Evolutionary conservation across 2,113 vertebrate genomes (phyloP).

Genomic region (Neomonachus schauinslandi): DNA sequence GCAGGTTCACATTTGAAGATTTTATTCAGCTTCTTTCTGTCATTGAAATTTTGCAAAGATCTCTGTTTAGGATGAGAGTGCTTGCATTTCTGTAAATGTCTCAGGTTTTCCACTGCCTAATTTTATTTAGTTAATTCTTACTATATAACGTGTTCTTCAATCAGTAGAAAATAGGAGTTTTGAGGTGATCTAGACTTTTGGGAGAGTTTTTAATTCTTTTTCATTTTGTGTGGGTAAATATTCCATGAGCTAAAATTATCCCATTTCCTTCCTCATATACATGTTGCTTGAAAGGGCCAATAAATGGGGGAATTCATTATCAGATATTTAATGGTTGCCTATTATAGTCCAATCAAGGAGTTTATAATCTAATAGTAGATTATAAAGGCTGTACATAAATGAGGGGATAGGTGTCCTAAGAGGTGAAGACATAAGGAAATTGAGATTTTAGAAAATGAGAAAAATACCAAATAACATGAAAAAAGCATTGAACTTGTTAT

Average conservation of each 20-base stretch:
- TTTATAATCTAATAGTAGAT: not conserved
- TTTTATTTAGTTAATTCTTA: slow-evolving; percentile 9
- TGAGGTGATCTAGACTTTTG: not conserved
- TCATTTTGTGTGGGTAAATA: not conserved
- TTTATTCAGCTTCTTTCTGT: slow-evolving; percentile 26
- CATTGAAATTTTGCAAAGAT: slow-evolving; percentile 8
- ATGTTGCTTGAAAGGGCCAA: not conserved
- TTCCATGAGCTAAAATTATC: not conserved
- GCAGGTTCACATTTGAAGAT: slow-evolving; percentile 3
- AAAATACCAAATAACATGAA: not conserved
- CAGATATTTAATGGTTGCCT: not conserved
- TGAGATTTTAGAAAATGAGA: slow-evolving; percentile 12
- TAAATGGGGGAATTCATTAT: not conserved
- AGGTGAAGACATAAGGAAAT: not conserved
- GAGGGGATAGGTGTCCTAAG: not conserved
- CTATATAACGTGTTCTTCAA: not conserved
- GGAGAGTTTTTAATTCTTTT: not conserved
- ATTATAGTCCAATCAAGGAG: not conserved
- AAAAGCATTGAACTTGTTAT: not conserved
- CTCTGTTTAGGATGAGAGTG: not conserved
- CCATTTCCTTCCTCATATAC: not conserved
- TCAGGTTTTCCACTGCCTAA: not conserved
- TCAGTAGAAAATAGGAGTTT: not conserved
- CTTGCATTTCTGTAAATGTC: not conserved
- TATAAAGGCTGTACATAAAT: slow-evolving; percentile 10